These are phyloP conservation scores for Calliphora vomitoria DNA, from an alignment of 2,888 invertebrate species.

Conservation along the genomic window DNA sequence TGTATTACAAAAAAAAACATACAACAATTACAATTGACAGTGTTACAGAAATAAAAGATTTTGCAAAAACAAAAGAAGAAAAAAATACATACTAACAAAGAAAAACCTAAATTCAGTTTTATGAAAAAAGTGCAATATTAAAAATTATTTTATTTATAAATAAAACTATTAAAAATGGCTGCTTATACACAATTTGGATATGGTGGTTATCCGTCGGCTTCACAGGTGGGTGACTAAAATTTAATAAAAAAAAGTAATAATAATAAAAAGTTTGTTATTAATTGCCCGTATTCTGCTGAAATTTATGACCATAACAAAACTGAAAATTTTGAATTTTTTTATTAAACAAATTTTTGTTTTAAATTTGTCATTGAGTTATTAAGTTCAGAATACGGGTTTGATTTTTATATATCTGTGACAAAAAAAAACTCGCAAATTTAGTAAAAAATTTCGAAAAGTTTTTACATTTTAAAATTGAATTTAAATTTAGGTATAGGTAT, in stretches of 20 bases:
- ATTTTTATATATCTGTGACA: too few species aligned
- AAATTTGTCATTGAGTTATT: too few species aligned
- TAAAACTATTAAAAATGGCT: constrained; percentile 84
- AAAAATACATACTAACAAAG: background rate
- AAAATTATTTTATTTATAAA: background rate
- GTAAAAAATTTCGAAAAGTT: too few species aligned
- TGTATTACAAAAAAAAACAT: constrained; percentile 11
- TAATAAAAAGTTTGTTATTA: too few species aligned
- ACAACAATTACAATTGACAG: constrained; percentile 27
- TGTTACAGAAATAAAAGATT: background rate
- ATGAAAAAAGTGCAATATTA: constrained; percentile 59
- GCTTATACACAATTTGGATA: constrained; percentile 97
- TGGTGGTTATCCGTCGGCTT: constrained; percentile 93
- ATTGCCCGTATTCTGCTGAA: too few species aligned
- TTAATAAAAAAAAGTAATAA: background rate
- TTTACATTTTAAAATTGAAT: too few species aligned
- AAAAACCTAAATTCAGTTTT: background rate
- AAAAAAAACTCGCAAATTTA: too few species aligned
- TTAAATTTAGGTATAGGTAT: too few species aligned
- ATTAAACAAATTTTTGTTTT: too few species aligned
- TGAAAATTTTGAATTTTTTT: too few species aligned
- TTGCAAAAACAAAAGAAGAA: constrained; percentile 21
- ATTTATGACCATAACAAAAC: too few species aligned
- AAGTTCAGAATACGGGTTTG: too few species aligned
- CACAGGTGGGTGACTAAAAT: constrained; percentile 89